phyloP scores from a whole-genome alignment of 2,888 invertebrate species.

The Aspidiotus rigidus region DNA sequence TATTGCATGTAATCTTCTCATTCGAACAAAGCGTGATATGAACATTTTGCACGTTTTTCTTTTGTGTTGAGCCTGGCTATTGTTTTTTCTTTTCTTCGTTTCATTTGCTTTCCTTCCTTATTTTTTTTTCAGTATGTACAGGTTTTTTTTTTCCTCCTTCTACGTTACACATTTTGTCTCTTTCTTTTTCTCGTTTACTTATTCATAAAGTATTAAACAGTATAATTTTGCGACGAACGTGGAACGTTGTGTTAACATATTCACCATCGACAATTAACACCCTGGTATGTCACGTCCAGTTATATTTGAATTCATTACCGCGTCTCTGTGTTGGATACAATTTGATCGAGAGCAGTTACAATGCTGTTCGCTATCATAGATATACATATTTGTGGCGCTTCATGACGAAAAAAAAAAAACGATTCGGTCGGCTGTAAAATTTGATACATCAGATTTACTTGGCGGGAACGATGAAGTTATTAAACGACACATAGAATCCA shows the following conservation, averaged over 20 bases:
- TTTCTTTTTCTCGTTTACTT: neutral
- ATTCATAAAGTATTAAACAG: neutral
- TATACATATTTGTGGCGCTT: no score
- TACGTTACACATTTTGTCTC: neutral
- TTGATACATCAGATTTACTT: no score
- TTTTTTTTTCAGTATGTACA: neutral
- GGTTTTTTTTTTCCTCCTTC: no score
- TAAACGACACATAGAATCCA: no score
- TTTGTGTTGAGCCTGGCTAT: conserved; percentile 17
- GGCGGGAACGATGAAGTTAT: no score
- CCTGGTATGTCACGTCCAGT: neutral
- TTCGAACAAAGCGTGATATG: conserved; percentile 30
- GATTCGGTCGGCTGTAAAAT: no score
- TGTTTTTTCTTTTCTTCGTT: neutral
- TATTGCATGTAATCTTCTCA: conserved; percentile 29
- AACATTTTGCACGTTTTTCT: conserved; percentile 33
- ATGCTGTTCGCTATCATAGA: no score
- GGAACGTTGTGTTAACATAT: neutral
- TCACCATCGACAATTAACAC: conserved; percentile 2
- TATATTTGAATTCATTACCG: neutral
- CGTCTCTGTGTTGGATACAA: no score
- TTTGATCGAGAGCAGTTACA: no score
- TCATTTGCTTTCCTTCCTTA: conserved; percentile 2
- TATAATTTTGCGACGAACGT: neutral
- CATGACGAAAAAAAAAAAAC: no score